Evolutionary conservation across 2,888 invertebrate species (phyloP).

Genomic region (Phengaris arion): DNA sequence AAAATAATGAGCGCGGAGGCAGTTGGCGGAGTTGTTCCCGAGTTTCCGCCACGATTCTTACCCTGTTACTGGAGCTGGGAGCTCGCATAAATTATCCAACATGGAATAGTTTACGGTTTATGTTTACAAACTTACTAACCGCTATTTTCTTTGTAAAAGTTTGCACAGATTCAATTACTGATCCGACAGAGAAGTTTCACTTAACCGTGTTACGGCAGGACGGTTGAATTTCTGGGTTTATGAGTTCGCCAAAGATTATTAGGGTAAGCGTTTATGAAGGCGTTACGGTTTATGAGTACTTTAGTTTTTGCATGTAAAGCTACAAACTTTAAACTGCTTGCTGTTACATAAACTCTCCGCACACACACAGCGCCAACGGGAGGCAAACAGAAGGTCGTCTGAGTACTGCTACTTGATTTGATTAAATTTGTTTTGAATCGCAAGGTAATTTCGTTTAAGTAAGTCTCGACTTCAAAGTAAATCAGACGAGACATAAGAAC

Average conservation of each 20-base stretch:
- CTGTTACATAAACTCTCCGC: neutral
- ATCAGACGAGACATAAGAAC: conserved; percentile 17
- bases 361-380: neutral
- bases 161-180: conserved; percentile 41
- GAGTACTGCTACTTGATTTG: neutral
- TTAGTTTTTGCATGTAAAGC: conserved; percentile 8
- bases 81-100: conserved; percentile 42
- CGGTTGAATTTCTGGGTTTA: conserved; percentile 27
- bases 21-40: conserved; percentile 34
- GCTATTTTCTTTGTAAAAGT: conserved; percentile 40
- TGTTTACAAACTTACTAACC: conserved; percentile 39
- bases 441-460: conserved; percentile 17
- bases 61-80: conserved; percentile 36
- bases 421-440: conserved; percentile 16
- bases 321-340: too few species aligned
- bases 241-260: conserved; percentile 21
- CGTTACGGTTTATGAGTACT: neutral
- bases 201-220: conserved; percentile 25
- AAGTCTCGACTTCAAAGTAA: conserved; percentile 20
- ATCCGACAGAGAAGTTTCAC: conserved; percentile 25
- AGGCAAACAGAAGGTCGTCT: neutral
- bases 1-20: conserved; percentile 21
- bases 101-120: conserved; percentile 42
- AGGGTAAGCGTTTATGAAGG: conserved; percentile 22
- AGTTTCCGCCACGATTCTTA: conserved; percentile 37